A percentile compares a stretch with the other conserved stretches of the same genome.
phyloP scores from a whole-genome alignment of 2,888 invertebrate species.

The Drosophila hamatofila region DNA sequence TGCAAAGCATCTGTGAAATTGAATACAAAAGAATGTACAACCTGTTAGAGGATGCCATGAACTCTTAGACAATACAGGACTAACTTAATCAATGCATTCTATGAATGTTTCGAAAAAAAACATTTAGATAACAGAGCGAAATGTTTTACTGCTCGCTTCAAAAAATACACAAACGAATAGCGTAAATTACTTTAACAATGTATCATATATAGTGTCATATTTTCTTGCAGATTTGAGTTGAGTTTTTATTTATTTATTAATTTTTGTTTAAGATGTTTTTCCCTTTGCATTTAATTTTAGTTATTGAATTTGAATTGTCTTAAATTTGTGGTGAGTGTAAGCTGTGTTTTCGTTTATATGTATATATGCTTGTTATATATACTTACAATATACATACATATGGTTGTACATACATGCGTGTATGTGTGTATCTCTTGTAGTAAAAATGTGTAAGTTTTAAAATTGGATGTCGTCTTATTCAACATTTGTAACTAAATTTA shows the following conservation, averaged over 20 bases:
- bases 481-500: conserved; percentile 79
- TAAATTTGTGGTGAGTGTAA: conserved; percentile 33
- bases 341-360: conserved; percentile 24
- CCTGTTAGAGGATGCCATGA: background rate
- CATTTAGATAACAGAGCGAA: too few relatives aligned
- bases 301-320: conserved; percentile 49
- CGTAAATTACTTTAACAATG: conserved; percentile 30
- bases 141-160: too few relatives aligned
- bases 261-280: conserved; percentile 14
- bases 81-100: background rate
- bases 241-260: conserved; percentile 14
- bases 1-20: conserved; percentile 27
- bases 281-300: conserved; percentile 17
- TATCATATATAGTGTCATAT: background rate
- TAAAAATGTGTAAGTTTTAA: conserved; percentile 64
- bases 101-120: too few relatives aligned
- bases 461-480: conserved; percentile 54
- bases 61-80: background rate
- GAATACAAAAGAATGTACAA: conserved; percentile 12
- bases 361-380: conserved; percentile 39
- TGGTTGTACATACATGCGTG: conserved; percentile 13
- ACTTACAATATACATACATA: conserved; percentile 28
- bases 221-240: conserved; percentile 36
- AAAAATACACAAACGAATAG: conserved; percentile 41
- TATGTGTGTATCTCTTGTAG: conserved; percentile 30